Evolutionary conservation across 2,113 vertebrate species (phyloP), one percentile per base, ranked within the genome.

Genomic region (Chionis minor): DNA sequence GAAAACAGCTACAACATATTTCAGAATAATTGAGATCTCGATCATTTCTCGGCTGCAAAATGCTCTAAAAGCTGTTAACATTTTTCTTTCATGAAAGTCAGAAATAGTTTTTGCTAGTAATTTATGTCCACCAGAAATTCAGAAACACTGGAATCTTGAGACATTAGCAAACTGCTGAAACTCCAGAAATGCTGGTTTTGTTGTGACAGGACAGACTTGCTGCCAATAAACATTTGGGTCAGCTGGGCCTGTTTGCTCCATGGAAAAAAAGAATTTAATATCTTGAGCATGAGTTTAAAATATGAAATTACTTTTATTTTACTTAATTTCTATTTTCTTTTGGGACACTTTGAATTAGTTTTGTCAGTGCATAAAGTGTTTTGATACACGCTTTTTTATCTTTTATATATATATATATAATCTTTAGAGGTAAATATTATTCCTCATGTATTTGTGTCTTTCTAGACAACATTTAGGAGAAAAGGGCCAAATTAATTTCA

Each of bases 181-280:
- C 24, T 70, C 26, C 26, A 44, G 26, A 70, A 80, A 15, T 47
- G 40, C 26, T 80, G 24, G 0, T 70, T 63, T 77, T 21, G 8
- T 7, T 44, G 17, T 45, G 16, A 13, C 20, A 22, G 5, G n/a
- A 6, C 17, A 10, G 3, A 38, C 6, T 21, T 23, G 30, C 21
- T 86, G 38, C 40, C 47, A 30, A 4, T 49, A 81, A 67, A n/a
- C 8, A 8, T 17, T 32, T 70, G 26, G 10, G 27, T 70, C 51
- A 23, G 3, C 11, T 49, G 42, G 16, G 3, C 14, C 26, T 33
- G 2, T 47, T 81, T 3, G 2, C 12, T 65, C 8, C 1, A 4
- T 23, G 27, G 27, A 28, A 49, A 28, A 78, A 38, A 77, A 51
- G 0, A 40, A 40, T 44, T 28, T 32, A 23, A 6, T 47, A 18